These are phyloP conservation scores for Xanthostigma xanthostigma DNA, from an alignment of 2,888 invertebrate species.

Conservation along the genomic window DNA sequence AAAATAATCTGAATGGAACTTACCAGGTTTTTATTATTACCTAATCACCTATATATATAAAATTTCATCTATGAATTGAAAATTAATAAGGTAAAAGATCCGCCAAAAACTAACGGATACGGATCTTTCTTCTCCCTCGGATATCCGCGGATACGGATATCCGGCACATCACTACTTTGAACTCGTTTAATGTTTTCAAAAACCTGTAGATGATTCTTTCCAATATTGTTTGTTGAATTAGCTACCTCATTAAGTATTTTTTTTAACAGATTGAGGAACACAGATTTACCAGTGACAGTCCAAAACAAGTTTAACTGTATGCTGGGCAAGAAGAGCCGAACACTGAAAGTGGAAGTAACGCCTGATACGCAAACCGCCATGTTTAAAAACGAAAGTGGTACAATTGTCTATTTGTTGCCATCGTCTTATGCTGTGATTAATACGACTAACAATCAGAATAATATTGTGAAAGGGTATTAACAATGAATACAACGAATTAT, in stretches of 20 bases:
- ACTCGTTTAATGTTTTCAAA: too few species aligned
- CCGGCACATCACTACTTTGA: too few species aligned
- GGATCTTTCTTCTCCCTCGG: too few species aligned
- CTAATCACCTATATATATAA: too few species aligned
- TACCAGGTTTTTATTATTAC: too few species aligned
- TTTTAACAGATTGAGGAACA: constrained; percentile 44
- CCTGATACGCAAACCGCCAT: constrained; percentile 33
- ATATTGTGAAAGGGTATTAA: not conserved
- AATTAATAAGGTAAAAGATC: too few species aligned
- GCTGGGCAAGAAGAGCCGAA: constrained; percentile 63
- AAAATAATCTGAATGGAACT: too few species aligned
- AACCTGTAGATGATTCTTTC: too few species aligned
- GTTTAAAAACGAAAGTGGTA: constrained; percentile 34
- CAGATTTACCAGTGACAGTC: constrained; percentile 57
- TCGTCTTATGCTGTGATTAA: constrained; percentile 32
- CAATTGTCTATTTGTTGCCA: constrained; percentile 34
- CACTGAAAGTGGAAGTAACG: constrained; percentile 41
- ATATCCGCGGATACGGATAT: too few species aligned
- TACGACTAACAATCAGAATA: constrained; percentile 25
- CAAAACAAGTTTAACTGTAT: constrained; percentile 66
- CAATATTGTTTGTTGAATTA: not conserved
- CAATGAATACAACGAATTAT: too few species aligned
- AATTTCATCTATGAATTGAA: too few species aligned
- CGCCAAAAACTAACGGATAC: too few species aligned
- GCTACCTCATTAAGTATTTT: constrained; percentile 7